Evolutionary conservation across 2,113 vertebrate species (phyloP), one percentile per base, ranked within the genome.

Genomic region (Protobothrops mucrosquamatus): DNA sequence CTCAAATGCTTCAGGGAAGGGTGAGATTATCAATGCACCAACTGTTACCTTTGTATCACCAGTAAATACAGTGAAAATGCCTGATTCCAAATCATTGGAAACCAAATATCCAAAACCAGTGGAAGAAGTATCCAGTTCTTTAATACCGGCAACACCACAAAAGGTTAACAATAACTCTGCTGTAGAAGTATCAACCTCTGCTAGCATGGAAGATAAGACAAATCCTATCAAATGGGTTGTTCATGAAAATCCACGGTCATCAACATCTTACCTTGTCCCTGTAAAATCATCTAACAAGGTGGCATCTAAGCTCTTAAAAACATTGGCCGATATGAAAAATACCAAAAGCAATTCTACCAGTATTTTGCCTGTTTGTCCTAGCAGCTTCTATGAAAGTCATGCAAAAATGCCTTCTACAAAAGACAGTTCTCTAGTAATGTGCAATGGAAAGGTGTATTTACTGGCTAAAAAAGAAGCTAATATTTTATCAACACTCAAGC

Each of bases 181-280:
- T 59, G 46, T 95, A 10, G 93, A 94, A 86, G 56, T 94, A 3
- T 93, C 93, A 24, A n/a, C 93, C 18, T 92, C 95, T 4, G 69
- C 97, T 59, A 97, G 96, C 87, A 92, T 97, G 59, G 95, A 97
- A 88, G 91, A 94, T 92, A 95, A 96, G 87, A 95, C 94, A 55
- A 91, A 96, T 85, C 98, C 98, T 14, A 97, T 98, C 94, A 98
- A 98, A 94, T 99, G 98, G 98, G 96, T 98, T 3, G 98, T 99
- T 94, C 98, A 98, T 93, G 98, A 98, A 92, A 96, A 93, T 7
- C 95, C 97, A 6, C 94, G 95, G 3, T 87, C 93, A 2, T 55
- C 88, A 12, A 88, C 96, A 20, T 93, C 97, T 43, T 97, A 95
- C 93, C 96, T 97, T 91, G 97, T 98, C 96, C 98, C 97, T 12